phyloP scores from a whole-genome alignment of 2,888 invertebrate genomes.

The Balanococcus diminutus region DNA sequence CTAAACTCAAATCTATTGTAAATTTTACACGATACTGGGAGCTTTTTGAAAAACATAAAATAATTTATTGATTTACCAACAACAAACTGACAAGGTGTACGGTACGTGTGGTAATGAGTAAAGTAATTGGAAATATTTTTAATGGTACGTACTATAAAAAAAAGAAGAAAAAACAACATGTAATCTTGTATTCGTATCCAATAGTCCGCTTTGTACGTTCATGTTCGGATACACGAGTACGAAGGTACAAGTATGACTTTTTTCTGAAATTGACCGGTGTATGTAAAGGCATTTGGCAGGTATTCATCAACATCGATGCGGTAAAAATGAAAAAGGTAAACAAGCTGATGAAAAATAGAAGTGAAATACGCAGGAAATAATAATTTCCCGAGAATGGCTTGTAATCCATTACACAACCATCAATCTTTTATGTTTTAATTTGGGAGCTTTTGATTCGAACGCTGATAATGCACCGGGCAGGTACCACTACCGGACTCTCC shows the following conservation, averaged over 20 bases:
- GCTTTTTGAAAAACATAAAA: neutral
- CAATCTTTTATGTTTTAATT: slow-evolving; percentile 29
- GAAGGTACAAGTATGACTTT: too few relatives aligned
- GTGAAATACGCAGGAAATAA: neutral
- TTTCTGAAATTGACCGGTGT: too few relatives aligned
- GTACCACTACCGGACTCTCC: neutral
- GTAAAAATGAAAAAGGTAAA: neutral
- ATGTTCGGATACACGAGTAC: too few relatives aligned
- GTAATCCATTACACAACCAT: slow-evolving; percentile 18
- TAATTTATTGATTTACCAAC: neutral
- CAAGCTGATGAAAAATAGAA: neutral
- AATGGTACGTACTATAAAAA: neutral
- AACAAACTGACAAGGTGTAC: neutral
- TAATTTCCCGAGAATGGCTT: neutral
- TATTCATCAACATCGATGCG: neutral
- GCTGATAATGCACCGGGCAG: neutral
- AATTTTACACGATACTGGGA: neutral
- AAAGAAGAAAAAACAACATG: neutral
- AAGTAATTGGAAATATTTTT: neutral
- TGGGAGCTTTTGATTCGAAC: neutral
- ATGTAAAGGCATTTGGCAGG: neutral
- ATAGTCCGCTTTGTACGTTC: neutral
- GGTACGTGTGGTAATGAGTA: neutral
- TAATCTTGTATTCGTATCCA: neutral
- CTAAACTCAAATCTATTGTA: neutral